These are phyloP conservation scores for Phrynocephalus guinanensis DNA, from an alignment of 2,797 vertebrate genomes.

Conservation along the genomic window DNA sequence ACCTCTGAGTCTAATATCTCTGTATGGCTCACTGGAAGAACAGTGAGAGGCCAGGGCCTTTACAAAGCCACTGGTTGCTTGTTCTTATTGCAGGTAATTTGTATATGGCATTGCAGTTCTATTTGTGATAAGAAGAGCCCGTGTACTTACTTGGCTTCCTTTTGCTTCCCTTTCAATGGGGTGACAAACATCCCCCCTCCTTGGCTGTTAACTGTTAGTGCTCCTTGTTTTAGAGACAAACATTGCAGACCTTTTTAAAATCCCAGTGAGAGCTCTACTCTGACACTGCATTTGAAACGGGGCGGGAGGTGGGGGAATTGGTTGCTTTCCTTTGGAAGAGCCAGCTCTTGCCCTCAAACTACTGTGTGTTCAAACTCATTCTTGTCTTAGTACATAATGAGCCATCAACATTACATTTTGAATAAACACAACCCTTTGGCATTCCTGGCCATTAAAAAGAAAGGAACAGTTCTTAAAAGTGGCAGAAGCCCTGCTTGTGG, in stretches of 20 bases:
- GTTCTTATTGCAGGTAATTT: background rate
- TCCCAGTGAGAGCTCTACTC: background rate
- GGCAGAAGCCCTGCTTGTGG: background rate
- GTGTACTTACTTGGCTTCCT: conserved; percentile 36
- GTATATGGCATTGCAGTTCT: background rate
- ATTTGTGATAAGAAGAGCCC: conserved; percentile 16
- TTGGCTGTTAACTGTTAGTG: conserved; percentile 78
- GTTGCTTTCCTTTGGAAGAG: background rate
- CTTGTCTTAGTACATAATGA: background rate
- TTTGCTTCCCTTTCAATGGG: conserved; percentile 24
- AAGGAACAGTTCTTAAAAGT: background rate
- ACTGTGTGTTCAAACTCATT: background rate
- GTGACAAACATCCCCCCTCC: conserved; percentile 44
- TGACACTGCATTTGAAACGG: background rate
- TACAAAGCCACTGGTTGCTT: background rate
- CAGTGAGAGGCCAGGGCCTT: background rate
- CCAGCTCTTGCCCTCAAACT: background rate
- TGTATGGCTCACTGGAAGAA: background rate
- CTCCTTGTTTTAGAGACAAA: conserved; percentile 78
- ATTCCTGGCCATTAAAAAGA: background rate
- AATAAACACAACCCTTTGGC: background rate
- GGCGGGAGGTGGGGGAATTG: background rate
- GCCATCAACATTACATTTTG: conserved; percentile 1
- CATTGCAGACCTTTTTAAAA: conserved; percentile 33
- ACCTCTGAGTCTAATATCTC: no score